Base-by-base conservation (phyloP, 2,888 invertebrate species). In the Drosophila pseudotakahashii region DNA sequence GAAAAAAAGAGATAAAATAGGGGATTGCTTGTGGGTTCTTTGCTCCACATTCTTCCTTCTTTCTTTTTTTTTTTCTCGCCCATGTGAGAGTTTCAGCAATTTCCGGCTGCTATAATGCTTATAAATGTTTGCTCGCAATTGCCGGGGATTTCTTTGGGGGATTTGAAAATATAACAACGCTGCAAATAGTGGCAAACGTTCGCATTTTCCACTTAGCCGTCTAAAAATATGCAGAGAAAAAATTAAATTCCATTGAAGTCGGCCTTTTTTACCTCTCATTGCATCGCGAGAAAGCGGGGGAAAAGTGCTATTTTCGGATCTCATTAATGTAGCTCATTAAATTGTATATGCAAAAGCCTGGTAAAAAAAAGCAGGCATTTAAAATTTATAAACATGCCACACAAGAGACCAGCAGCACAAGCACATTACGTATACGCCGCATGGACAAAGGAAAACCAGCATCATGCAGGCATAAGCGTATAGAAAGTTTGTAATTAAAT, bases 241-340 rank as follows among this genome's bases (percentile, higher is more conserved):
- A 58, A 62, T 59, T 70, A 69, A 80, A 78, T 79, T 61, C 59
- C 66, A 66, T 64, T 47, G 41, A 58, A 39, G 2, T 19, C 39
- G 53, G 34, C 48, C n/a, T 3, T 23, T 44, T 30, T 2, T 5
- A 45, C 26, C 14, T 45, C 10, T 26, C 39, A 58, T 32, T 58
- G 36, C 16, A 30, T 26, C 30, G 30, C 1, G 14, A 53, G 48
- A 53, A 45, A 48, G 26, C 41, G 19, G 9, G 45, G 42, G n/a
- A 47, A 19, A 42, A 61, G 66, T 72, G 72, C 70, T 79, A 81
- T 79, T 79, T 87, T 84, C 62, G 48, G 72, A 64, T 62, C 73
- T 85, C 82, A 78, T 81, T 85, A 83, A 79, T 77, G 80, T 75
- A 57, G 73, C 79, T 78, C 88, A 85, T 83, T 83, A 85, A 73